Base-by-base conservation (phyloP, 2,888 invertebrate species). In the Tetramorium bicarinatum region DNA sequence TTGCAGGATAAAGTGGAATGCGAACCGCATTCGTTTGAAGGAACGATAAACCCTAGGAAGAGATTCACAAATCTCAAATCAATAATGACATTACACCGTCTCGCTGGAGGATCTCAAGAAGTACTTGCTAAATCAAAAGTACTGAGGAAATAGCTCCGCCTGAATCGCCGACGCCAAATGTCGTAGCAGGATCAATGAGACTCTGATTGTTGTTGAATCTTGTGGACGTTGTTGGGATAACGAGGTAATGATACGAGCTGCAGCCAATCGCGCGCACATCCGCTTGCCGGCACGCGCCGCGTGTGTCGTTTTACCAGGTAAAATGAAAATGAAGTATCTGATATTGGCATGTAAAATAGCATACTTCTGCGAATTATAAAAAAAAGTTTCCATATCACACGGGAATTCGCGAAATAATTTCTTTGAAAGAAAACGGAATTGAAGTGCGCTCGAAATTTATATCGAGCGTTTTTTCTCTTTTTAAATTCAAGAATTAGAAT, bases 241-340 rank as follows among this genome's bases (percentile, higher is more conserved):
- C 86, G 88, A 88, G 86, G 84, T 87, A 87, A 85, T 89, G 74
- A 89, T 84, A 90, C 85, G 86, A 71, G 52, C 86, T 88, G 87
- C 87, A 82, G 64, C 89, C 87, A 87, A 87, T 87, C 83, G 82
- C 62, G 82, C 74, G 80, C 83, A 75, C 76, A 71, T 69, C 29
- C 59, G 59, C 49, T 62, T 59, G 77, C 69, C 47, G 74, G 87
- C 21, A 21, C 21, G 52, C 9, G 52, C 52, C 52, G 21, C 89
- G 85, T 69, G 66, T 56, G 82, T 67, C 64, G 84, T 86, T 91
- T 88, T 90, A 87, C 83, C 82, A 72, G 67, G 87, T 85, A 87
- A 87, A 89, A 91, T 87, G 74, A 61, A n/a, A 25, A 8, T 47
- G 4, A 79, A 47, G 59, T 59, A 52, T 76, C 34, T 13, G 15